phyloP scores from a whole-genome alignment of 2,888 invertebrate species.

The Drosophila kanekoi region DNA sequence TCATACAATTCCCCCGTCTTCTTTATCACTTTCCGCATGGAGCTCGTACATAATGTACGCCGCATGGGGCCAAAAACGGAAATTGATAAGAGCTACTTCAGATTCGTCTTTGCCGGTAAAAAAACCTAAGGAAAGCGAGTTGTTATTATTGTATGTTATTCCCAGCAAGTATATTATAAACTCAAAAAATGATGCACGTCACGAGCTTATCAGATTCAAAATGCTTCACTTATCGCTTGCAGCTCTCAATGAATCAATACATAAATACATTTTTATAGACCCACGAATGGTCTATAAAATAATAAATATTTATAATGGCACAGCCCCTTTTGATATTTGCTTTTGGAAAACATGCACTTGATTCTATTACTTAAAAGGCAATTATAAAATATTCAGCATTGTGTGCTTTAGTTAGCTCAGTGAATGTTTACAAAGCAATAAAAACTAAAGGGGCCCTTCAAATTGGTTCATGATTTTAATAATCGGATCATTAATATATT shows the following conservation, averaged over 20 bases:
- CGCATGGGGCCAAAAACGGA: neutral
- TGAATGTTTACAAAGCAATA: neutral
- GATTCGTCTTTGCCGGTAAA: neutral
- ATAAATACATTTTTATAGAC: constrained; percentile 4
- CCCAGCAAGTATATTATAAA: neutral
- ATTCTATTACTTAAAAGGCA: neutral
- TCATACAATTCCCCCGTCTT: too few relatives aligned
- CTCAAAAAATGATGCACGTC: neutral
- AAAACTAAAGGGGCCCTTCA: constrained; percentile 11
- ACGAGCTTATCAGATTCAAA: constrained; percentile 16
- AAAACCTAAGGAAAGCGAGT: neutral
- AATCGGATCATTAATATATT: constrained; percentile 66
- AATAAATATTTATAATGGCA: constrained; percentile 3
- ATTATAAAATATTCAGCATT: neutral
- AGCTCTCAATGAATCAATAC: neutral
- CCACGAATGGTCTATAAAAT: constrained; percentile 11
- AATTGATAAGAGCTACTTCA: neutral
- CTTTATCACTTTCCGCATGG: too few relatives aligned
- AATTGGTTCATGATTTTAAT: constrained; percentile 50
- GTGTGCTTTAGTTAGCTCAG: neutral
- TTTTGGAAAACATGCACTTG: neutral
- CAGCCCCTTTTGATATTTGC: neutral
- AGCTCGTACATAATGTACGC: neutral
- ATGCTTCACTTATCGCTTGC: constrained; percentile 15
- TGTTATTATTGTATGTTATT: constrained; percentile 1